These are phyloP conservation scores for Oceanodroma leucorhoa DNA, from an alignment of 2,797 vertebrate genomes.

Conservation along the genomic window DNA sequence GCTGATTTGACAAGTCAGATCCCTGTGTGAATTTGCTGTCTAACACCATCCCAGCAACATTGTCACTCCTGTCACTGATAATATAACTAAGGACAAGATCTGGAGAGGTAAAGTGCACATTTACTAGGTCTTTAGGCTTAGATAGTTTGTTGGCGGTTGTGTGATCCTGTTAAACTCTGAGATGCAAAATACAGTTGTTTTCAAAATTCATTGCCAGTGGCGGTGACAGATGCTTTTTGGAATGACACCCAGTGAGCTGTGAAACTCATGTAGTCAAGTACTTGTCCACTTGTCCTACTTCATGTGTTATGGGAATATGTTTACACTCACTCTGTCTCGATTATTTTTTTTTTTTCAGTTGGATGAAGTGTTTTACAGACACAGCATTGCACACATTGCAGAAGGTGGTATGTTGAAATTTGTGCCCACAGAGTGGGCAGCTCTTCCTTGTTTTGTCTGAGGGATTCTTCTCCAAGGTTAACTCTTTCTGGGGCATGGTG, in stretches of 20 bases:
- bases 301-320: constrained; percentile 45
- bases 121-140: neutral
- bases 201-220: constrained; percentile 30
- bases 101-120: neutral
- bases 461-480: neutral
- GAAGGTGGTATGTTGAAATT: neutral
- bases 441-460: neutral
- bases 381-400: neutral
- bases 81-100: constrained; percentile 14
- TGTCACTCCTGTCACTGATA: constrained; percentile 23
- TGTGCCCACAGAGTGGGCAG: neutral
- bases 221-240: constrained; percentile 47
- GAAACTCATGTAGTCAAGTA: constrained; percentile 39
- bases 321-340: neutral
- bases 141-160: neutral
- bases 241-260: constrained; percentile 47
- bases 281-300: constrained; percentile 43
- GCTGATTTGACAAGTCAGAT: constrained; percentile 7
- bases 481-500: neutral
- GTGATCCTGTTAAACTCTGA: neutral
- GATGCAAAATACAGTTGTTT: constrained; percentile 33
- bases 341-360: neutral
- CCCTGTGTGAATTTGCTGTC: constrained; percentile 25
- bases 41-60: neutral
- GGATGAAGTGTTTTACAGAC: constrained; percentile 27